These are phyloP conservation scores for Lytechinus variegatus DNA, from an alignment of 35 echinoderm and acorn worm genomes.

Conservation along the genomic window DNA sequence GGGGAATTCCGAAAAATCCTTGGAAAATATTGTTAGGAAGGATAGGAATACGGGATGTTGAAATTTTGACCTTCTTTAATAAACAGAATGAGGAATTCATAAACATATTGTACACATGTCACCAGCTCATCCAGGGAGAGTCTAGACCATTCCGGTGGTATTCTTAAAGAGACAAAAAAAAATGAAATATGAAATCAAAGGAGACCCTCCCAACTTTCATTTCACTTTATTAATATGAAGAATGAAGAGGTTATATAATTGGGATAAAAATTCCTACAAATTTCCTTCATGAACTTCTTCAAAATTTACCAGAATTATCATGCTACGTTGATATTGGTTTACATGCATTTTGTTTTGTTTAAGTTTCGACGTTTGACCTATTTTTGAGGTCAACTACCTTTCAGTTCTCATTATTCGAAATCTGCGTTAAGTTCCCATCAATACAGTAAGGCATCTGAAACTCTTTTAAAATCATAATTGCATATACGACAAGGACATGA, in stretches of 20 bases:
- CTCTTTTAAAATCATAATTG: no score
- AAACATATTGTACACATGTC: constrained; percentile 24
- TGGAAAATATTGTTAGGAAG: constrained; percentile 37
- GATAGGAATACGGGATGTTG: constrained; percentile 27
- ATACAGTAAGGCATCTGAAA: no score
- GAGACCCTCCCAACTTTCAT: not conserved
- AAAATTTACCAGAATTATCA: not conserved
- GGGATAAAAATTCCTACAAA: not conserved
- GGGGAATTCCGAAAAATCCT: constrained; percentile 4
- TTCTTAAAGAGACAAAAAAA: not conserved
- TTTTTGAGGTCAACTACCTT: not conserved
- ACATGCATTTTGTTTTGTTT: no score
- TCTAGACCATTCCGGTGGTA: constrained; percentile 16
- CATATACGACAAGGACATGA: no score
- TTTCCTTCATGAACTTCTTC: not conserved
- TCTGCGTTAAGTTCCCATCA: not conserved
- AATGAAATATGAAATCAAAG: not conserved
- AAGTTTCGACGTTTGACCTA: no score
- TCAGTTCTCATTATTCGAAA: not conserved
- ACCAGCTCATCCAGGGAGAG: not conserved
- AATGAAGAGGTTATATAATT: not conserved
- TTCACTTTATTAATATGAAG: not conserved
- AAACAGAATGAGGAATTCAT: constrained; percentile 29
- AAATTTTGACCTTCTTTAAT: constrained; percentile 33
- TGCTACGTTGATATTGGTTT: no score